Evolutionary conservation across 64 coral and sea anemone genomes (phyloP).

Genomic region (Exaiptasia diaphana): DNA sequence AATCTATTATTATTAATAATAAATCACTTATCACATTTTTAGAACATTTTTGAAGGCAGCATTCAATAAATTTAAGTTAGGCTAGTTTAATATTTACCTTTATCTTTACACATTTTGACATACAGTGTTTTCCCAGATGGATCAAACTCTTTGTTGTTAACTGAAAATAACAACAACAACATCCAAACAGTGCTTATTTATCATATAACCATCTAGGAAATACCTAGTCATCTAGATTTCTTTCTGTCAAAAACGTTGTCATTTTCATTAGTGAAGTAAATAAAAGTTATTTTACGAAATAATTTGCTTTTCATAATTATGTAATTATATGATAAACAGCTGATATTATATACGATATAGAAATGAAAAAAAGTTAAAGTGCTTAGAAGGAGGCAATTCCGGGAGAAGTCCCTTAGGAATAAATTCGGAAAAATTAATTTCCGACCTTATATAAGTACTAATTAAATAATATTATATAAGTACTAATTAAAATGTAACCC

Average conservation of each 20-base stretch:
- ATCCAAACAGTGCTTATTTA: not conserved
- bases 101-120: constrained; percentile 65
- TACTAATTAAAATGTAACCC: not conserved
- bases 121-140: constrained; percentile 75
- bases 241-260: not conserved
- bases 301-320: not conserved
- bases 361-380: not conserved
- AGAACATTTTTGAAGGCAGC: too few relatives aligned
- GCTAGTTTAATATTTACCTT: constrained; percentile 62
- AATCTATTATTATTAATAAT: too few relatives aligned
- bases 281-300: not conserved
- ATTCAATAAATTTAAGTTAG: not conserved
- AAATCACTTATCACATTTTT: too few relatives aligned
- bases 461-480: not conserved
- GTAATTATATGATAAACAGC: not conserved
- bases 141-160: constrained; percentile 56
- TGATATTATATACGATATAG: not conserved
- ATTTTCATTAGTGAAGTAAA: not conserved
- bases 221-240: not conserved
- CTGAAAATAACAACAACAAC: not conserved
- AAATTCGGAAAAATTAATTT: not conserved
- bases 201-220: not conserved
- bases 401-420: not conserved
- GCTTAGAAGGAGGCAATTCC: not conserved
- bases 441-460: not conserved